A percentile compares a stretch with the other conserved stretches of the same genome.
Conservation (phyloP, 2,113 vertebrate genomes). For the Stigmatopora nigra region DNA sequence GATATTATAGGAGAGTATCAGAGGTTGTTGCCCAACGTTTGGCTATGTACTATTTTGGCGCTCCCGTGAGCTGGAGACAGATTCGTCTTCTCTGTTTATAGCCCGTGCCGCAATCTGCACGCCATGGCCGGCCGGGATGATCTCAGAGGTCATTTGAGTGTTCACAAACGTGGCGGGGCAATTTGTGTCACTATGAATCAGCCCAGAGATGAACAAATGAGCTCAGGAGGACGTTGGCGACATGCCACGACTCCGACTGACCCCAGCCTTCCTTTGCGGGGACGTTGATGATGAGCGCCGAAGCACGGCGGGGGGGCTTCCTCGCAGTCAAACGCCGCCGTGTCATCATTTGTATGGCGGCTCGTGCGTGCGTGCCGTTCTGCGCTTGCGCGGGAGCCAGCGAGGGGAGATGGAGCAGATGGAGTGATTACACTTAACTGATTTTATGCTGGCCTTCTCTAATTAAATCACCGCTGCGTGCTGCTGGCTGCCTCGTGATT, state of each 20-base stretch:
- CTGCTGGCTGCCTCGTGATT: no score
- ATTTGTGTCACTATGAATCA: conserved; percentile 52
- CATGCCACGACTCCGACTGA: conserved; percentile 29
- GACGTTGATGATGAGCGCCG: conserved; percentile 30
- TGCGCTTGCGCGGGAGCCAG: conserved; percentile 33
- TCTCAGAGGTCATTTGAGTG: conserved; percentile 37
- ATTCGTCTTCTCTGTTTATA: conserved; percentile 15
- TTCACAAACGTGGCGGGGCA: conserved; percentile 39
- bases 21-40: background rate
- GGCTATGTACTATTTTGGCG: background rate
- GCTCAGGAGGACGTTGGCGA: conserved; percentile 33
- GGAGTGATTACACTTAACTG: conserved; percentile 39
- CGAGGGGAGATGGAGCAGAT: conserved; percentile 37
- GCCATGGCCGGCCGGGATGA: conserved; percentile 20
- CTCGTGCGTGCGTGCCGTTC: background rate
- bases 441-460: conserved; percentile 30
- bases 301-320: conserved; percentile 25
- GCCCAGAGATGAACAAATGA: conserved; percentile 33
- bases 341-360: conserved; percentile 22
- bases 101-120: conserved; percentile 32
- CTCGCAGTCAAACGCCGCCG: conserved; percentile 37
- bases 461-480: conserved; percentile 25
- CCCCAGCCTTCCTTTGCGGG: conserved; percentile 47
- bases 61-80: background rate
- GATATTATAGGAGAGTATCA: no score